These are phyloP conservation scores for Xenopus petersii DNA, from an alignment of 2,797 vertebrate species.

Conservation along the genomic window DNA sequence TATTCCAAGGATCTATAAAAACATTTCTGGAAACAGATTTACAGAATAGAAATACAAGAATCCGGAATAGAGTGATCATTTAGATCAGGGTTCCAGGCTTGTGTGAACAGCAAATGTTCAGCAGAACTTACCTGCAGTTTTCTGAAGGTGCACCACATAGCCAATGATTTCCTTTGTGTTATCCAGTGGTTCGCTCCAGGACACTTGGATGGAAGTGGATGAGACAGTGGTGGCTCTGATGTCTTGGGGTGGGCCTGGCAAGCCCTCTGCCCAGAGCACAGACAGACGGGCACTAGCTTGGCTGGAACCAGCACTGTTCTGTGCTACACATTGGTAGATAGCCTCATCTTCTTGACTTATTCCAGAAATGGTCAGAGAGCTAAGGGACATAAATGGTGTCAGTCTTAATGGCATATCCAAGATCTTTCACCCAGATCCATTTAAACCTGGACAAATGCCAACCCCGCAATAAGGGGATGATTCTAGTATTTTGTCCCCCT, in stretches of 20 bases:
- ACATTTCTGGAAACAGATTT: too few species aligned
- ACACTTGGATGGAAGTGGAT: constrained; percentile 86
- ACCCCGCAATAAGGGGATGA: too few species aligned
- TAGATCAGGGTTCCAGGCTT: too few species aligned
- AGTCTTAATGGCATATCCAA: background rate
- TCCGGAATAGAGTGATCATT: too few species aligned
- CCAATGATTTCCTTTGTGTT: constrained; percentile 95
- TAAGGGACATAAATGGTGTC: constrained; percentile 50
- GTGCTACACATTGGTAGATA: constrained; percentile 96
- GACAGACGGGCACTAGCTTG: constrained; percentile 94
- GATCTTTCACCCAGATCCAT: background rate
- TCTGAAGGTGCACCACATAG: constrained; percentile 93
- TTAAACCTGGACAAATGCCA: background rate
- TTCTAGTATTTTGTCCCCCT: too few species aligned
- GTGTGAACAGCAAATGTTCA: too few species aligned
- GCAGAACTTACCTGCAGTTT: constrained; percentile 73
- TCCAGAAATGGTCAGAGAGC: constrained; percentile 88
- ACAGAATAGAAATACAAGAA: too few species aligned
- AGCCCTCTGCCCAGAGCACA: constrained; percentile 88
- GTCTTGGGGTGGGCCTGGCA: constrained; percentile 79
- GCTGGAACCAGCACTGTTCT: constrained; percentile 93
- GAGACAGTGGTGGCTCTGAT: constrained; percentile 82
- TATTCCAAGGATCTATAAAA: too few species aligned
- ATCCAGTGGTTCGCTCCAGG: constrained; percentile 85
- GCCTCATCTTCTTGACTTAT: constrained; percentile 91